phyloP scores from a whole-genome alignment of 2,888 invertebrate genomes.

The Hedychridium roseum region DNA sequence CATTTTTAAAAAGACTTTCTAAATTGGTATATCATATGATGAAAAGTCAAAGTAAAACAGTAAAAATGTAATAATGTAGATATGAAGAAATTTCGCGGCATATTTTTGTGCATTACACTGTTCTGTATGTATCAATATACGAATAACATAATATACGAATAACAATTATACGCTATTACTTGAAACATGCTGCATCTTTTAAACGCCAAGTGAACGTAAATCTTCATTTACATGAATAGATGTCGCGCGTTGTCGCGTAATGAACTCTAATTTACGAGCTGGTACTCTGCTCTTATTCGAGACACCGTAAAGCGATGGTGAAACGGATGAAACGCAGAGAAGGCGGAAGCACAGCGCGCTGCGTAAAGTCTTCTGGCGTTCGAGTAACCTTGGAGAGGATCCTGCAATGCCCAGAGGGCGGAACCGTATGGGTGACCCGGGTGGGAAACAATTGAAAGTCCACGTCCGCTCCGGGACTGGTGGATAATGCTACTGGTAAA shows the following conservation, averaged over 20 bases:
- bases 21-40: too few species aligned
- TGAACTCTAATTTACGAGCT: slow-evolving; percentile 18
- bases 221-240: too few species aligned
- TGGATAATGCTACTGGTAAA: background rate
- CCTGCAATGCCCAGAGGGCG: slow-evolving; percentile 8
- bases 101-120: too few species aligned
- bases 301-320: background rate
- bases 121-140: too few species aligned
- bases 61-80: too few species aligned
- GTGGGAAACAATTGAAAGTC: slow-evolving; percentile 34
- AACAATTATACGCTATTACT: too few species aligned
- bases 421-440: slow-evolving; percentile 3
- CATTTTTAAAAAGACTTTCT: too few species aligned
- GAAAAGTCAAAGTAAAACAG: too few species aligned
- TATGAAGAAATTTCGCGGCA: too few species aligned
- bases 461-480: slow-evolving; percentile 18
- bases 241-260: slow-evolving; percentile 7
- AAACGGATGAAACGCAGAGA: background rate
- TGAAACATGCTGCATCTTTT: too few species aligned
- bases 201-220: too few species aligned
- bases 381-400: slow-evolving; percentile 29
- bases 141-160: too few species aligned
- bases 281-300: background rate
- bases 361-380: slow-evolving; percentile 22
- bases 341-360: slow-evolving; percentile 2